Evolutionary conservation across 2,113 vertebrate species (phyloP).

Genomic region (Grammomys surdaster): DNA sequence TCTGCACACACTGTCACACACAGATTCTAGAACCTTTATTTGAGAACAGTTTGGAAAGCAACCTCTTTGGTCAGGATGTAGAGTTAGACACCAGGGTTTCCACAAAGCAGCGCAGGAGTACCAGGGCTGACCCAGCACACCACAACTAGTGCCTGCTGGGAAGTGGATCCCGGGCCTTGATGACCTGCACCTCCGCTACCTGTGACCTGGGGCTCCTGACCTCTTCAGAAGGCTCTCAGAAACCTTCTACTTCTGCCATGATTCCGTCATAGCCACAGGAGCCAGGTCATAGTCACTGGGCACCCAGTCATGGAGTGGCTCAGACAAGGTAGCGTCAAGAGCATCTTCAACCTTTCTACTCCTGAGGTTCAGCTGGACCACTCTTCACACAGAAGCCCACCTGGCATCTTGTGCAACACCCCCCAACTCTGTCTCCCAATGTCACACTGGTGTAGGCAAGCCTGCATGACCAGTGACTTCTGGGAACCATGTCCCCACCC

Average conservation of each 20-base stretch:
- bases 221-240: neutral
- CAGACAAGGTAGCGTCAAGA: neutral
- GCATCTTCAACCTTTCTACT: neutral
- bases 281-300: neutral
- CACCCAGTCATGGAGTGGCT: neutral
- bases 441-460: too few relatives aligned
- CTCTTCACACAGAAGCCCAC: neutral
- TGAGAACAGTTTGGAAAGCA: slow-evolving; percentile 6
- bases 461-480: accelerated
- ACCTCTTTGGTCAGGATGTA: neutral
- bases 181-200: neutral
- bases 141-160: accelerated
- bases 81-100: neutral
- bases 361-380: neutral
- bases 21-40: neutral
- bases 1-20: neutral
- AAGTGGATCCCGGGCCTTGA: accelerated
- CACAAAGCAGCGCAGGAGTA: neutral
- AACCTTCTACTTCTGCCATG: neutral
- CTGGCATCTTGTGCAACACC: neutral
- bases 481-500: neutral
- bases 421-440: neutral
- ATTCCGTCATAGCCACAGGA: neutral
- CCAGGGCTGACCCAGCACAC: accelerated
- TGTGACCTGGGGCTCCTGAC: neutral